Base-by-base conservation (phyloP, 2,113 vertebrate species). In the Ceratotherium simum region DNA sequence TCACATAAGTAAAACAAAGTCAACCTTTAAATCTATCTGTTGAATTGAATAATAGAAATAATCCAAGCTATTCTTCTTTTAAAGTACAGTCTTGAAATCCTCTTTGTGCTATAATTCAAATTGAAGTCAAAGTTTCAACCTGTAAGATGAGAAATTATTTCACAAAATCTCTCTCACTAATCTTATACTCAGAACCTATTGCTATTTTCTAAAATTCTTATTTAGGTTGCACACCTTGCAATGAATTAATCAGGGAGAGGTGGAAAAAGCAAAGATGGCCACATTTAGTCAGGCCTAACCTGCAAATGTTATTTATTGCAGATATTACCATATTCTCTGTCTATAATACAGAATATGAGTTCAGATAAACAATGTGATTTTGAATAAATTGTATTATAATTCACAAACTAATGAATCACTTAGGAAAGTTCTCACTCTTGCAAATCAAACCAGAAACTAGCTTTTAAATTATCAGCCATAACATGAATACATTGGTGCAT, bases 361-460 rank as follows among this genome's bases (percentile, higher is more conserved):
- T 91, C 17, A 90, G n/a, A 79, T 67, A 67, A 84, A 29, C 18
- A 97, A 85, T 56, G 42, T 69, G 13, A 78, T 94, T 95, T 88
- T 96, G 91, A 95, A 96, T 94, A 92, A 91, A 91, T 64, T 58
- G 69, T 46, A 91, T 33, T 62, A 70, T 42, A 95, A 96, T 72
- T 92, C 60, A n/a, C n/a, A 91, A 82, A 48, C n/a, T 96, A 87
- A 96, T 90, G 62, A 92, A 69, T 83, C 90, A 4, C 48, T 92
- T 92, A 87, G 75, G 39, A 92, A 95, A 96, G 36, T 87, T 79
- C 3, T 14, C 27, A 83, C 67, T 85, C 60, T 46, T 96, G 94
- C 51, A 80, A 73, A 83, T 93, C 65, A 97, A 84, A 62, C 13
- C 42, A 89, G 60, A 72, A 72, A 72, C 8, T 36, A 86, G 18